These are phyloP conservation scores for Oxystoma pomonae DNA, from an alignment of 2,888 invertebrate genomes.

Conservation along the genomic window DNA sequence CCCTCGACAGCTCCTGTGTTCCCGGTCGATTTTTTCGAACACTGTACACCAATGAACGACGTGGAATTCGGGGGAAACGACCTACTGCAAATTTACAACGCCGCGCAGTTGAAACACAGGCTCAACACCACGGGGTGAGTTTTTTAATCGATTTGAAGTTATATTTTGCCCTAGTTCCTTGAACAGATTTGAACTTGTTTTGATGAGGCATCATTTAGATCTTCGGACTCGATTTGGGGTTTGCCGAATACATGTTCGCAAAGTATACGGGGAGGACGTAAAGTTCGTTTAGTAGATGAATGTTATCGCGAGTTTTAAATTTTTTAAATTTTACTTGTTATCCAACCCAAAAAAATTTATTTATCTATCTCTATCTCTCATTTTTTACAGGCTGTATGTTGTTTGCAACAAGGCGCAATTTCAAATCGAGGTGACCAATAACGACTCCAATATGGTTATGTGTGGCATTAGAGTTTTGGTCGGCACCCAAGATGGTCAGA, in stretches of 20 bases:
- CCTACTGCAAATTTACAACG: conserved; percentile 89
- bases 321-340: background rate
- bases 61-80: conserved; percentile 95
- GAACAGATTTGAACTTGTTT: no score
- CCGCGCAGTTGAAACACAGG: conserved; percentile 87
- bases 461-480: conserved; percentile 70
- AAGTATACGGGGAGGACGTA: no score
- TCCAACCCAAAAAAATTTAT: background rate
- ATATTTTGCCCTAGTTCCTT: no score
- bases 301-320: no score
- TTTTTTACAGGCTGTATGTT: conserved; percentile 69
- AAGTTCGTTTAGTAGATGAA: no score
- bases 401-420: conserved; percentile 93
- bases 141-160: no score
- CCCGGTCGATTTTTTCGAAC: conserved; percentile 96
- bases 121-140: conserved; percentile 54
- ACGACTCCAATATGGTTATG: conserved; percentile 84
- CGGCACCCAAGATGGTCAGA: conserved; percentile 76
- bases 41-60: conserved; percentile 86
- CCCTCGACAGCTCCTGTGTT: conserved; percentile 59
- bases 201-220: no score
- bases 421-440: conserved; percentile 80
- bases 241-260: no score
- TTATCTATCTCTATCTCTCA: background rate
- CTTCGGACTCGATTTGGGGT: no score